Base-by-base conservation (phyloP, 2,888 invertebrate genomes). In the Cheilosia impressa region DNA sequence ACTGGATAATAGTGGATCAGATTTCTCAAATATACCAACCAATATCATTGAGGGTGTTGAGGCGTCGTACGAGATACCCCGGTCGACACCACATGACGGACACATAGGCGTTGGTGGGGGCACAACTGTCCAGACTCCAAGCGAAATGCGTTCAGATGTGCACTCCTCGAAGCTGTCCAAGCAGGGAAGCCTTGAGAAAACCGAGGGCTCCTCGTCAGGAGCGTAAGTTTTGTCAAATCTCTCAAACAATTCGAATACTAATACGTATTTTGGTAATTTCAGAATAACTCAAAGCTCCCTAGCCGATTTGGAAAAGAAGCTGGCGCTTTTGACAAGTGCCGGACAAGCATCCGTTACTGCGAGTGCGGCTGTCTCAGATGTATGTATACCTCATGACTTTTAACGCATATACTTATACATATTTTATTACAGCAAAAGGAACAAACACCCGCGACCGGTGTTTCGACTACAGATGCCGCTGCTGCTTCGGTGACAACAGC, bases 301-400 rank as follows among this genome's bases (percentile, higher is more conserved):
- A 65, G 94, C 93, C 0, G 94, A 94, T 90, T 90, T 94, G 9
- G 94, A 94, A 87, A 94, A 94, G 72, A 94, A 94, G 88, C 90
- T 94, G 71, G 93, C 93, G 3, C 93, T 94, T 79, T 88, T 94
- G 73, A 94, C 94, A 69, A 89, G 89, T 85, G 77, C 87, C 9
- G 91, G 91, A 53, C 89, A 89, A 52, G 24, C 52, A 24, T 22
- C 88, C 0, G 17, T 50, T 52, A 52, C 55, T 45, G 34, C 24
- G 9, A 2, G 5, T 9, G 7, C 31, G 10, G 24, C 17, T 19
- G 63, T 15, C 19, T 63, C 52, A 57, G 0, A 38, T 13, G 38
- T 17, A 17, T 10, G 13, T 27, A 7, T 19, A 24, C 10, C 65
- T 22, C 69, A 84, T 4, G 83, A 79, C 15, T 27, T 10, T 17